Percentiles rank a stretch among this genome's conserved stretches.
Conservation (phyloP, 2,888 invertebrate genomes). For the Lepidocyrtoides sp. region DNA sequence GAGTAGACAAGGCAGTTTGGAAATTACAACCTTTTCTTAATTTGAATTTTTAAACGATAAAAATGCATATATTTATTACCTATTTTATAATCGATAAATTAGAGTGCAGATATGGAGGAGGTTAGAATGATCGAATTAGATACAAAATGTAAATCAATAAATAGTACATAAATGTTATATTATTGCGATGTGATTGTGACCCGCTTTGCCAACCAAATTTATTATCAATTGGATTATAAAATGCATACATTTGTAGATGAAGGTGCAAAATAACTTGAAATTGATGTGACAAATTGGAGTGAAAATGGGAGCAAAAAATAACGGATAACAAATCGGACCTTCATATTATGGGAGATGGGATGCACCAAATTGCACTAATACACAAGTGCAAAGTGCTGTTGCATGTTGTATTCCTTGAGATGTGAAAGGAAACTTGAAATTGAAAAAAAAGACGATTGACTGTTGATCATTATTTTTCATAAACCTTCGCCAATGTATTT, state of each 20-base stretch:
- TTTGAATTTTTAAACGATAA: constrained; percentile 21
- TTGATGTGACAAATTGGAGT: constrained; percentile 16
- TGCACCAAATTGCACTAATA: not conserved
- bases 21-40: not conserved
- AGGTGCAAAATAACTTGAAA: constrained; percentile 28
- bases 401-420: not conserved
- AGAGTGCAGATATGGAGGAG: not conserved
- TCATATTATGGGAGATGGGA: not conserved
- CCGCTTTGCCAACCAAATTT: not conserved
- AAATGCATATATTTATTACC: not conserved
- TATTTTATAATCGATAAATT: not conserved
- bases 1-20: not conserved
- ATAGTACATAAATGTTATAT: no score
- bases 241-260: not conserved
- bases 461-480: not conserved
- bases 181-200: not conserved
- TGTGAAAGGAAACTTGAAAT: not conserved
- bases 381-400: not conserved
- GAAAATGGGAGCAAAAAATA: constrained; percentile 49
- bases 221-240: not conserved
- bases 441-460: not conserved
- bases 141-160: not conserved
- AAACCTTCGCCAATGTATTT: not conserved
- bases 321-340: not conserved
- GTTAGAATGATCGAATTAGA: not conserved